phyloP scores from a whole-genome alignment of 1,140 invertebrate species.

The Bicyclus anynana region DNA sequence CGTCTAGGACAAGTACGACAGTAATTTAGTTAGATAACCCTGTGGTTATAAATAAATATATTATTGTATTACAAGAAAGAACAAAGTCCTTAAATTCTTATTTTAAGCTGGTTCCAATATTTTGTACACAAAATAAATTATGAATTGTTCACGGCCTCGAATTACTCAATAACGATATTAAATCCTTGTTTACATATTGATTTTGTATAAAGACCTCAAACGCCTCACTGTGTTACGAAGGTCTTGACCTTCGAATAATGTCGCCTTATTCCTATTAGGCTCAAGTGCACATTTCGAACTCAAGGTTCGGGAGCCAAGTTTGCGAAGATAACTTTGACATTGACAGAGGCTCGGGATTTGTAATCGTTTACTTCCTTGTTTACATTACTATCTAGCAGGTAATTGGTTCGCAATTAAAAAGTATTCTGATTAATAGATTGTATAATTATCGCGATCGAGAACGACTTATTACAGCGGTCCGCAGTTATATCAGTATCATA shows the following conservation, averaged over 20 bases:
- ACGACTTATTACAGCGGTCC: neutral
- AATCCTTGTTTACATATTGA: slow-evolving; percentile 17
- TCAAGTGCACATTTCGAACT: slow-evolving; percentile 11
- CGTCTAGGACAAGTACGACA: too few species aligned
- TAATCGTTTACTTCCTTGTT: neutral
- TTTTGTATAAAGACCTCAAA: slow-evolving; percentile 17
- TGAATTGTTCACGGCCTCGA: neutral
- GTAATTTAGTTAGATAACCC: too few species aligned
- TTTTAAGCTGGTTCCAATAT: neutral
- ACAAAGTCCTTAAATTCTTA: too few species aligned
- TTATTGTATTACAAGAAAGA: too few species aligned
- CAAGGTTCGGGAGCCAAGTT: neutral
- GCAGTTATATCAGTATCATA: neutral
- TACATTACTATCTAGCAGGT: neutral
- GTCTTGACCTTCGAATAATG: slow-evolving; percentile 15
- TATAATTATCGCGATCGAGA: neutral
- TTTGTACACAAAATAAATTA: neutral
- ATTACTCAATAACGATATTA: slow-evolving; percentile 9
- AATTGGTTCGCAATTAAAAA: neutral
- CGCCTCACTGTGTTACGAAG: slow-evolving; percentile 8
- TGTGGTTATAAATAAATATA: too few species aligned
- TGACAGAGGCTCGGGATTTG: neutral
- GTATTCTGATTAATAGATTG: neutral
- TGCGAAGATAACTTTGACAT: neutral
- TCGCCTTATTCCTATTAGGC: slow-evolving; percentile 9